These are phyloP conservation scores for Tanytarsus gracilentus DNA, from an alignment of 2,888 invertebrate species.

Conservation along the genomic window DNA sequence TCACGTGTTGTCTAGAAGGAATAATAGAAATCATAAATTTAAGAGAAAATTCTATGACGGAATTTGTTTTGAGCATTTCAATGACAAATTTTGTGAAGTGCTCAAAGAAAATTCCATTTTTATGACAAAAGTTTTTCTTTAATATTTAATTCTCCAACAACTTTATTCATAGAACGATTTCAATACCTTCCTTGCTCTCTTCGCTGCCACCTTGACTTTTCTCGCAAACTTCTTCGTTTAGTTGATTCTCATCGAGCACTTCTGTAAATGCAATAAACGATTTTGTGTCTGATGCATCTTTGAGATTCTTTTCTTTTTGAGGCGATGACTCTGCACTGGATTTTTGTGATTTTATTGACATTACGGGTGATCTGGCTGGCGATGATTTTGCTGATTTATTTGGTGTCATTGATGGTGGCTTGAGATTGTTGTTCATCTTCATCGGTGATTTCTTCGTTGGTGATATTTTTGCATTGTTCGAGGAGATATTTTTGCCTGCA, in stretches of 20 bases:
- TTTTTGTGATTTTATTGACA: constrained; percentile 22
- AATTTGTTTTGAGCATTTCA: no score
- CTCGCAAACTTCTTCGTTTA: no score
- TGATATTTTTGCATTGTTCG: background rate
- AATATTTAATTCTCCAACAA: no score
- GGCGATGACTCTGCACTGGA: constrained; percentile 18
- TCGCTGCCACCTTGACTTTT: background rate
- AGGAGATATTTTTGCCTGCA: background rate
- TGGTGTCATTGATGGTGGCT: constrained; percentile 12
- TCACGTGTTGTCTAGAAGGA: no score
- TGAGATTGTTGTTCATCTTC: constrained; percentile 25
- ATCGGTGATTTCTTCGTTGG: constrained; percentile 13
- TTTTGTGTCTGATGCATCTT: background rate
- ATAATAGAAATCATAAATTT: no score
- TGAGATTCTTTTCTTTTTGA: background rate
- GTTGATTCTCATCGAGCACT: no score
- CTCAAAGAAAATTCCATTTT: no score
- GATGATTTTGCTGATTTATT: constrained; percentile 25
- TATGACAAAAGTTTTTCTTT: no score
- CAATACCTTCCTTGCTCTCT: background rate
- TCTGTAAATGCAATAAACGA: constrained; percentile 7
- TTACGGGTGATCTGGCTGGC: background rate
- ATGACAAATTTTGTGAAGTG: no score
- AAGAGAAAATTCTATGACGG: no score
- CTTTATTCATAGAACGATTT: no score